These are phyloP conservation scores for Enteromius trimaculatus DNA, from an alignment of 2,797 vertebrate genomes.

Conservation along the genomic window DNA sequence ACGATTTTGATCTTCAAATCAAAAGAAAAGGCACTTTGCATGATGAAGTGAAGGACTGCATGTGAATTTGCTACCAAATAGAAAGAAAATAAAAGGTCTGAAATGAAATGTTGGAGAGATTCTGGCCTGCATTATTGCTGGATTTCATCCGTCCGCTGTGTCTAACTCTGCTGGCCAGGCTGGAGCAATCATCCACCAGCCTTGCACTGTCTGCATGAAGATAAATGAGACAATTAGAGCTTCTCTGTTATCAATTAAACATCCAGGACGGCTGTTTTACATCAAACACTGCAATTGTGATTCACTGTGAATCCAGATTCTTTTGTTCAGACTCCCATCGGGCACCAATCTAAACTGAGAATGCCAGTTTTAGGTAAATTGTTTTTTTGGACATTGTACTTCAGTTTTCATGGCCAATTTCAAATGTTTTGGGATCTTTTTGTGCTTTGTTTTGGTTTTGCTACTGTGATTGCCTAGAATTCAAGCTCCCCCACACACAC, in stretches of 20 bases:
- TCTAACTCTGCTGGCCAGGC: slow-evolving; percentile 65
- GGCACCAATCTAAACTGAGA: slow-evolving; percentile 24
- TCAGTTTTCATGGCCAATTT: slow-evolving; percentile 28
- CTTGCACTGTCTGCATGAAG: slow-evolving; percentile 78
- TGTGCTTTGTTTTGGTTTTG: slow-evolving; percentile 22
- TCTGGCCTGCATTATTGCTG: slow-evolving; percentile 32
- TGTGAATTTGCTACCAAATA: not conserved
- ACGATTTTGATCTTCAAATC: not conserved
- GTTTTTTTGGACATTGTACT: slow-evolving; percentile 33
- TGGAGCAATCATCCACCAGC: slow-evolving; percentile 73
- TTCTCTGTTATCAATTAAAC: slow-evolving; percentile 76
- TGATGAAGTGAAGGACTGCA: not conserved
- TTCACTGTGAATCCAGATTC: slow-evolving; percentile 48
- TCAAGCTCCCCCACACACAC: not conserved
- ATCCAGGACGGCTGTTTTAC: slow-evolving; percentile 67
- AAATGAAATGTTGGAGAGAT: slow-evolving; percentile 19
- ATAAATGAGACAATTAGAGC: slow-evolving; percentile 80
- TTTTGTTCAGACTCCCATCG: slow-evolving; percentile 45
- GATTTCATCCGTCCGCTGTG: slow-evolving; percentile 34
- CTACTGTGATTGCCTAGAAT: slow-evolving; percentile 10
- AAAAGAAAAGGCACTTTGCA: not conserved
- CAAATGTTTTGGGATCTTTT: slow-evolving; percentile 23
- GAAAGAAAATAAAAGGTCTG: slow-evolving; percentile 2
- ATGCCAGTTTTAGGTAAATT: slow-evolving; percentile 43
- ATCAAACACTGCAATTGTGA: slow-evolving; percentile 50